A percentile compares a stretch with the other conserved stretches of the same genome.
Evolutionary conservation across 1,140 invertebrate genomes (phyloP).

Genomic region (Contarinia nasturtii): DNA sequence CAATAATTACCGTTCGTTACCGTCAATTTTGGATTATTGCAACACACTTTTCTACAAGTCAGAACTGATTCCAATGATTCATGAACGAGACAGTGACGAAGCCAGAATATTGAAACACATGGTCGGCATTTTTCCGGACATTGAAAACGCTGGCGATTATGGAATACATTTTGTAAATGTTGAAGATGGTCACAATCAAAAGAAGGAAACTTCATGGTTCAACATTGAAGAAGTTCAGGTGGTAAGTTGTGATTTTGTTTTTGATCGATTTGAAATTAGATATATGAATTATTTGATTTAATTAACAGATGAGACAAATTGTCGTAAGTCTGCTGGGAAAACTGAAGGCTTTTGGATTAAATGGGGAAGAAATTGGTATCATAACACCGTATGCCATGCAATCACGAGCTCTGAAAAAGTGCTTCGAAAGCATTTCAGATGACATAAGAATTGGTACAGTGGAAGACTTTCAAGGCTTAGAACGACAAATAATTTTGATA

Average conservation of each 20-base stretch:
- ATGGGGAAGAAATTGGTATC: constrained; percentile 62
- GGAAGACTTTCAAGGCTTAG: constrained; percentile 88
- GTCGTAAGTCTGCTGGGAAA: constrained; percentile 30
- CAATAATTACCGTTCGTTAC: constrained; percentile 62
- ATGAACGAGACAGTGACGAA: constrained; percentile 14
- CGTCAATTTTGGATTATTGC: constrained; percentile 52
- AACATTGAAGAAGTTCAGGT: constrained; percentile 70
- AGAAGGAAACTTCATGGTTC: constrained; percentile 67
- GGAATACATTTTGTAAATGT: constrained; percentile 73
- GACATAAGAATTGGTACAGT: constrained; percentile 76
- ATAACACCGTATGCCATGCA: constrained; percentile 88
- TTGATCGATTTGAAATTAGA: too few relatives aligned
- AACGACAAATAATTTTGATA: constrained; percentile 67
- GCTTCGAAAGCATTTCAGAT: constrained; percentile 28
- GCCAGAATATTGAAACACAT: too few relatives aligned
- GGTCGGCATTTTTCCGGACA: too few relatives aligned
- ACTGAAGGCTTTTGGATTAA: constrained; percentile 42
- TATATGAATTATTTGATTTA: too few relatives aligned
- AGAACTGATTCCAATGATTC: constrained; percentile 17
- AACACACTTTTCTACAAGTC: constrained; percentile 63
- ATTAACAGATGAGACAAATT: too few relatives aligned
- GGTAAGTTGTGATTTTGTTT: too few relatives aligned
- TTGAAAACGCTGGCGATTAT: constrained; percentile 17
- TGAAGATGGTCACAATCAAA: constrained; percentile 49
- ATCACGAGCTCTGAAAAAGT: constrained; percentile 29